Percentiles rank a stretch among this genome's conserved stretches.
These are phyloP conservation scores for Anthophora plumipes DNA, from an alignment of 2,888 invertebrate species.

Conservation along the genomic window DNA sequence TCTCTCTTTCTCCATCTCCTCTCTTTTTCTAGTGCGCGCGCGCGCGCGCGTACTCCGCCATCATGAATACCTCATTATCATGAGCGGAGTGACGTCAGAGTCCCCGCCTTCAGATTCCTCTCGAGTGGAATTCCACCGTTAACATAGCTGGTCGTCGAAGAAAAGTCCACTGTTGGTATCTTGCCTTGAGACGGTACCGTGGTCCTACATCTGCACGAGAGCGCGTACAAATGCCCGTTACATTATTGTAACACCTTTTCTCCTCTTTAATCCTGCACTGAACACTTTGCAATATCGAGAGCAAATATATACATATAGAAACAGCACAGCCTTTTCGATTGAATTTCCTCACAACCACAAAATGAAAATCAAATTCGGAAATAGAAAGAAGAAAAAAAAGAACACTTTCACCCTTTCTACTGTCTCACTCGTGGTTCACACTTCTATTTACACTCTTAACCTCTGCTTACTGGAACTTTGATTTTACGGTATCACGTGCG, in stretches of 20 bases:
- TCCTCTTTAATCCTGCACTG: constrained; percentile 42
- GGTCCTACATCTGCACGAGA: constrained; percentile 58
- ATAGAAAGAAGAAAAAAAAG: neutral
- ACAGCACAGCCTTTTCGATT: constrained; percentile 26
- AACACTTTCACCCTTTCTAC: constrained; percentile 50
- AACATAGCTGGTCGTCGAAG: constrained; percentile 79
- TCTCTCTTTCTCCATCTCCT: constrained; percentile 8
- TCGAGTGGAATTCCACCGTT: constrained; percentile 86
- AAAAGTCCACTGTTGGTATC: constrained; percentile 65
- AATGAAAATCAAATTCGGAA: constrained; percentile 22
- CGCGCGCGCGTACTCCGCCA: constrained; percentile 88
- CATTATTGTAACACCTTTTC: constrained; percentile 54
- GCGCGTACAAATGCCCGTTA: constrained; percentile 52
- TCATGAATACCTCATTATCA: constrained; percentile 94
- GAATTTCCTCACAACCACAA: constrained; percentile 18
- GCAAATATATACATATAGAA: constrained; percentile 9
- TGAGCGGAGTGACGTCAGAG: constrained; percentile 91
- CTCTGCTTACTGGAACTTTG: constrained; percentile 3
- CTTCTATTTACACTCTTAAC: constrained; percentile 43
- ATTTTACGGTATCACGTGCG: constrained; percentile 20
- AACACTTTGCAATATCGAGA: constrained; percentile 22
- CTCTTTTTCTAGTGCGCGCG: neutral
- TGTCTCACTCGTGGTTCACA: constrained; percentile 47
- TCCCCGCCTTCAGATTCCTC: constrained; percentile 86
- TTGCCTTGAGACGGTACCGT: constrained; percentile 61